phyloP scores from a whole-genome alignment of 2,113 vertebrate genomes.

The Ranitomeya variabilis region DNA sequence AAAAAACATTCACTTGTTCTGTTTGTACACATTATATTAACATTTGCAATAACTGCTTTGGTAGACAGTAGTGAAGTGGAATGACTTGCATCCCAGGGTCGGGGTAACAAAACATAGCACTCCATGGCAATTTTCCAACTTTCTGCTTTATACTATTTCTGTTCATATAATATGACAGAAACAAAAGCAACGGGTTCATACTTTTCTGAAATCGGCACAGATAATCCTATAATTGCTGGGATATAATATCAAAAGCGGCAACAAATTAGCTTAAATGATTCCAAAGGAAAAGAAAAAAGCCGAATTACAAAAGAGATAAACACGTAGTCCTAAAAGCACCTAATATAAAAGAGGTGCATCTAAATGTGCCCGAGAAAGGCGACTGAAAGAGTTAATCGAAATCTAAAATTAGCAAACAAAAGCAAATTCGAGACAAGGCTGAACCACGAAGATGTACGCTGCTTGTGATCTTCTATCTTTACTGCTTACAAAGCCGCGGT shows the following conservation, averaged over 20 bases:
- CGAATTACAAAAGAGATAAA: background rate
- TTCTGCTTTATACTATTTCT: background rate
- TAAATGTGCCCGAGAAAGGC: background rate
- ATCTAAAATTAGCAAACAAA: constrained; percentile 11
- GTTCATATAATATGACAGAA: constrained; percentile 12
- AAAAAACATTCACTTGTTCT: background rate
- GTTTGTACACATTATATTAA: background rate
- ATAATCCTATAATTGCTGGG: constrained; percentile 1
- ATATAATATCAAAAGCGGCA: background rate
- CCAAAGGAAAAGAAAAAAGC: background rate
- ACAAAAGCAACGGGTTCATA: constrained; percentile 22
- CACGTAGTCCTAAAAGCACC: background rate
- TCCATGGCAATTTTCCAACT: constrained; percentile 19
- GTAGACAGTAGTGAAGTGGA: background rate
- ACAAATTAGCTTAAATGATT: constrained; percentile 12
- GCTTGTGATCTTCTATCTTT: constrained; percentile 81
- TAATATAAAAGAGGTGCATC: background rate
- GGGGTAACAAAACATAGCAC: background rate
- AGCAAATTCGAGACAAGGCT: constrained; percentile 58
- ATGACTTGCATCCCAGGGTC: background rate
- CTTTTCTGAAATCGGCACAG: background rate
- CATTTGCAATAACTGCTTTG: background rate
- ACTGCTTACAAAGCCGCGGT: constrained; percentile 76
- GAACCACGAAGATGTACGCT: constrained; percentile 72
- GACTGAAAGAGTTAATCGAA: background rate